phyloP scores from a whole-genome alignment of 2,797 vertebrate species.

The Xenops minutus region DNA sequence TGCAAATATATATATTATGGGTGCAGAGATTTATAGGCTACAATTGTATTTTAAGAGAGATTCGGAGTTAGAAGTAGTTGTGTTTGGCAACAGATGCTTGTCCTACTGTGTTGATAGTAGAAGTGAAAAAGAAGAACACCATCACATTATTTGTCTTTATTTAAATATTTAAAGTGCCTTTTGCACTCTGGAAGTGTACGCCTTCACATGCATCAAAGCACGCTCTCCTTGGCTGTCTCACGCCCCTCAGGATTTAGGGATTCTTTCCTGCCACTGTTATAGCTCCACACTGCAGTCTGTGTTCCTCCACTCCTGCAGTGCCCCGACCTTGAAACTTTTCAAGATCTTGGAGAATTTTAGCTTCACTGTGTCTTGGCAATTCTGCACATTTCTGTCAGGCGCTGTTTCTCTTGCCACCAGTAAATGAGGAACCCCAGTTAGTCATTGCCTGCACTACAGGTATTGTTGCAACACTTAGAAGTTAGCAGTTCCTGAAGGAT shows the following conservation, averaged over 20 bases:
- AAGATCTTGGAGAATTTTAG: background rate
- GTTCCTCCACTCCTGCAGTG: background rate
- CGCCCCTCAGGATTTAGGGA: background rate
- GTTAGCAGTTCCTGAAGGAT: background rate
- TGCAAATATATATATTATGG: background rate
- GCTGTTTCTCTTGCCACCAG: background rate
- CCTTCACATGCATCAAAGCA: background rate
- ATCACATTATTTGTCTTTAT: background rate
- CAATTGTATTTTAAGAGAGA: background rate
- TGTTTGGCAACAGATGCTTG: constrained; percentile 19
- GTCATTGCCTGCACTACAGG: background rate
- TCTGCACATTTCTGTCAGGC: background rate
- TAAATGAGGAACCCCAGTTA: background rate
- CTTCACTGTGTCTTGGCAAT: background rate
- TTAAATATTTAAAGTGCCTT: background rate
- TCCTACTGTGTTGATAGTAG: background rate
- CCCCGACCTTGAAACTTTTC: background rate
- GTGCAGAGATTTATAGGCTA: background rate
- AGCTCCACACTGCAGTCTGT: background rate
- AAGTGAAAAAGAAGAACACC: background rate
- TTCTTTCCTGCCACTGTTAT: background rate
- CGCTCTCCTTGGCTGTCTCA: background rate
- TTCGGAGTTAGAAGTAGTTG: constrained; percentile 27
- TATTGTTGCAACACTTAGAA: background rate
- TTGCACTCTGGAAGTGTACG: background rate